Base-by-base conservation (phyloP, 2,113 vertebrate species). In the Pristiophorus japonicus region DNA sequence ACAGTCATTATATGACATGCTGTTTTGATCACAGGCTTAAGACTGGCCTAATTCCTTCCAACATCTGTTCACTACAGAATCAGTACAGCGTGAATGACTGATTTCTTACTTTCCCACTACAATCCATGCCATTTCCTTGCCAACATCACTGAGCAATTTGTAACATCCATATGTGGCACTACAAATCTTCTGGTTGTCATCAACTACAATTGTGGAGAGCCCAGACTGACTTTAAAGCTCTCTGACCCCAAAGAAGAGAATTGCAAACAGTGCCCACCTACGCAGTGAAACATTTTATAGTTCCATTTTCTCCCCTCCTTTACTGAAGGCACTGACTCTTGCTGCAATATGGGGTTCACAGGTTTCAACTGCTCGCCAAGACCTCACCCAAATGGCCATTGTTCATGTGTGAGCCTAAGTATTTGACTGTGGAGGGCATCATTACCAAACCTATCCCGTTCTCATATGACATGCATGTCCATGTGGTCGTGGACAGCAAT, bases 61-160 rank as follows among this genome's bases (percentile, higher is more conserved):
- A 91, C 88, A 91, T 59, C 88, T 91, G 88, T 91, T 91, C 88
- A 91, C 18, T 63, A 34, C 30, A 63, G 88, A 91, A 91, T 91
- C 55, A 59, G 55, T 55, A 27, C 87, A 91, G 88, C 88, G 30
- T 62, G 55, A 91, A 90, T 90, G 85, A 90, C 27, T 91, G 55
- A 62, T 91, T 91, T 91, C 88, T 91, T 91, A 91, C 59, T 91
- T n/a, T 62, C 5, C 34, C 55, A 62, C 30, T 91, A 63, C 2
- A 34, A 24, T 5, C 55, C 51, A n/a, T 62, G 3, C 30, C 30
- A 12, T 34, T n/a, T 91, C 38, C 34, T 91, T 91, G 88, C 30
- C 55, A 91, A 63, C 30, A n/a, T 30, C 88, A n/a, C 55, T 62
- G 34, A 91, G 81, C 47, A 63, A 91, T 63, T 38, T 91, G 30